Base-by-base conservation (phyloP, 1,140 invertebrate genomes). In the Dreissena polymorpha region DNA sequence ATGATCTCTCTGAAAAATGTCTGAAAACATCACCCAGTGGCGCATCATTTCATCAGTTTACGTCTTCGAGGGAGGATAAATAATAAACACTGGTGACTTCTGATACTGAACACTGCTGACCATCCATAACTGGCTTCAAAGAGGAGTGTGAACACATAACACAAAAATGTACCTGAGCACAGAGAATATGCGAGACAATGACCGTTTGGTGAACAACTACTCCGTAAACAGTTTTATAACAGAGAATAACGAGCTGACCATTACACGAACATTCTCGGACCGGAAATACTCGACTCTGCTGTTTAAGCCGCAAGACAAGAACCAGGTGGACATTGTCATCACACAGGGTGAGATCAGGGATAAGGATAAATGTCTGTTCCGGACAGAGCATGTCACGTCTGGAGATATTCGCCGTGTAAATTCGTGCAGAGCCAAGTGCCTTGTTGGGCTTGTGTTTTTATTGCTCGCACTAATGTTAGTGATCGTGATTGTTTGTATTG, bases 271-370 rank as follows among this genome's bases (percentile, higher is more conserved):
- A 21, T 63, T 64, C 29, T 25, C 21, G 25, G 73, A 49, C 27
- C 27, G 60, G 23, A 63, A 65, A 29, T 76, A 76, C 16, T 64
- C 73, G 6, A 76, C 73, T 5, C 64, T 76, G 73, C 64, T 55
- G 25, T 76, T 76, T 29, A 76, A 76, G 64, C 73, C 73, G 6
- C 29, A 12, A 1, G 60, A 76, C 1, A 8, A 65, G 27, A 76
- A 76, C 25, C 60, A 14, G 39, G 60, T 76, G 6, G 73, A 76
- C 60, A 65, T 76, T 0, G 55, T 65, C 23, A 65, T 76, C 10
- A 76, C 73, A 7, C 16, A 65, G 14, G 60, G 60, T 10, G 63
- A 76, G 14, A n/a, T 76, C 16, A 49, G 0, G 6, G n/a, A 51
- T 0, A 29, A 14, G 10, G 6, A 73, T 29, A n/a, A n/a, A n/a